Conservation (phyloP, 2,797 vertebrate species). For the Onychomys torridus region DNA sequence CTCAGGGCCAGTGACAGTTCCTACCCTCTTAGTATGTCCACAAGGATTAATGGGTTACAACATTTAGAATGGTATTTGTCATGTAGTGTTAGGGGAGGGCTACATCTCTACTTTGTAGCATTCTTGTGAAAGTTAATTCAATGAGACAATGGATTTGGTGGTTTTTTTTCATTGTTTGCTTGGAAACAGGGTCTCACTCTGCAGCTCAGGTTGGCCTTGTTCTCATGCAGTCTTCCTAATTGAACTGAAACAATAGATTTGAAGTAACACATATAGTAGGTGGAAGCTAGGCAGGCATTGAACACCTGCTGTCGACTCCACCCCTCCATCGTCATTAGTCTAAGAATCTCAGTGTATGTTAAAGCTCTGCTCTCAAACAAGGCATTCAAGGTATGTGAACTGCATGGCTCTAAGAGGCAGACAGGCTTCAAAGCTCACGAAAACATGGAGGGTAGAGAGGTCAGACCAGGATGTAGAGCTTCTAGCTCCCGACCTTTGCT, state of each 20-base stretch:
- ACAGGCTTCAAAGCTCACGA: neutral
- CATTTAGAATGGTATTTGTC: neutral
- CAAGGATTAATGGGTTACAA: neutral
- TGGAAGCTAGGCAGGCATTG: neutral
- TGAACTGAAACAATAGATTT: neutral
- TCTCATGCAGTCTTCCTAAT: neutral
- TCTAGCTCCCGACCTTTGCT: neutral
- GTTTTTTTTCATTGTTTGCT: neutral
- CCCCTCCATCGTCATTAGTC: neutral
- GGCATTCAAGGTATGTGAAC: neutral
- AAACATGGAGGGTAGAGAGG: neutral
- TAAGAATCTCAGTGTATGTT: neutral
- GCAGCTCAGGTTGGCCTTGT: neutral
- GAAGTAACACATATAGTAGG: neutral
- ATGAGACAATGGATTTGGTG: neutral
- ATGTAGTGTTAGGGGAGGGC: neutral
- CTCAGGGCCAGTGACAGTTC: neutral
- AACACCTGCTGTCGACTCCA: neutral
- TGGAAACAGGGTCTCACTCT: neutral
- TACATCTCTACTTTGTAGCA: neutral
- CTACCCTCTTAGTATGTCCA: neutral
- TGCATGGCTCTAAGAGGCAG: neutral
- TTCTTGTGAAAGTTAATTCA: neutral
- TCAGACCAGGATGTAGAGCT: neutral
- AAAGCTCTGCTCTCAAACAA: neutral